Conservation (phyloP, 92 coral and sea anemone genomes). For the Anthopleura xanthogrammica region DNA sequence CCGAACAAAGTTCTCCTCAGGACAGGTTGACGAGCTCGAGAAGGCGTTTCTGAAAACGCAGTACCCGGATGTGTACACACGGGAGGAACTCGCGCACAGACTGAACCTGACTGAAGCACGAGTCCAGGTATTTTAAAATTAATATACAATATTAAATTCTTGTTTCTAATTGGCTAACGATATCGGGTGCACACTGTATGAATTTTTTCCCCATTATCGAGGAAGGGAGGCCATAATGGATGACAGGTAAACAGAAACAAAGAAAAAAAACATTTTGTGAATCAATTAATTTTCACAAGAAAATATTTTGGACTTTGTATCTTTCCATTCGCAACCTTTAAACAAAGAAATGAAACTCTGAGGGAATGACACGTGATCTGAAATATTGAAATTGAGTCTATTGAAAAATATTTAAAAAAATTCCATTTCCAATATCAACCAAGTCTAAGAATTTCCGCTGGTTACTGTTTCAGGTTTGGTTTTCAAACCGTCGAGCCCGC, state of each 20-base stretch:
- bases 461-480: conserved; percentile 69
- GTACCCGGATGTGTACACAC: conserved; percentile 97
- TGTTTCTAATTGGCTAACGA: too few relatives aligned
- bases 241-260: too few relatives aligned
- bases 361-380: too few relatives aligned
- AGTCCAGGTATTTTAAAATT: conserved; percentile 69
- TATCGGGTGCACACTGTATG: too few relatives aligned
- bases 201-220: too few relatives aligned
- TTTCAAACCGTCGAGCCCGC: conserved; percentile 87
- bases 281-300: too few relatives aligned
- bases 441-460: neutral
- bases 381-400: neutral
- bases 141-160: neutral
- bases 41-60: conserved; percentile 96
- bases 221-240: too few relatives aligned
- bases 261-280: too few relatives aligned
- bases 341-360: too few relatives aligned
- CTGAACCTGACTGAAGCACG: conserved; percentile 93
- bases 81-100: conserved; percentile 94
- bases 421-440: neutral
- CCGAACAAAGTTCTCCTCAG: conserved; percentile 85
- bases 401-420: too few relatives aligned
- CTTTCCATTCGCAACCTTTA: too few relatives aligned
- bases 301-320: too few relatives aligned
- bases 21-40: conserved; percentile 85